Base-by-base conservation (phyloP, 2,888 invertebrate genomes). In the Philereme transversata region DNA sequence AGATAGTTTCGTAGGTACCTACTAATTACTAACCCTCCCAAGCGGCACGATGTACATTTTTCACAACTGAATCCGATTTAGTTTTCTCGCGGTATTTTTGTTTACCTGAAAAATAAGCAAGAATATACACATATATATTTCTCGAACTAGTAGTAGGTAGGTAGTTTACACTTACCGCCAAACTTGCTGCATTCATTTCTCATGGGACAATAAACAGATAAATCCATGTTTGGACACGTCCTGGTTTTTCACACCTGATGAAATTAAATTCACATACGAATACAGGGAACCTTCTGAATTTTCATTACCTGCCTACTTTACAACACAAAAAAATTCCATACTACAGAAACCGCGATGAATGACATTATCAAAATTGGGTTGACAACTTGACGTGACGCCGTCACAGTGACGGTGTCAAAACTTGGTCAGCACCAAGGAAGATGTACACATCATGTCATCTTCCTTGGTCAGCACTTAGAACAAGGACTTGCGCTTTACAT, bases 161-260 rank as follows among this genome's bases (percentile, higher is more conserved):
- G 5, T 40, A 41, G 5, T 44, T n/a, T 10, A 34, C 4, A 50
- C 64, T 60, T 60, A 71, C 71, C 64, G 36, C 86, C 78, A 60
- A 82, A 82, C 49, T 68, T 81, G 68, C 64, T 84, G 71, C 87
- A 87, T n/a, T 75, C 69, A 3, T 75, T 72, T 71, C 62, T 83
- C 60, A 75, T 52, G 4, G 74, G 64, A 62, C 87, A 87, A 4
- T 80, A 38, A 52, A 57, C 54, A 10, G 72, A 61, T 22, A 78
- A 45, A 71, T 83, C 78, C 81, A 82, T 80, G 51, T 56, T 52
- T 11, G 47, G 6, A 35, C n/a, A 48, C 8, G 46, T 11, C 8
- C 40, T 44, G 9, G 22, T 5, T 41, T 22, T 45, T 36, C 7
- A 9, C 5, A 8, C 11, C 5, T 10, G 9, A 5, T 43, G 7